Percentiles rank a stretch among this genome's conserved stretches.
Evolutionary conservation across 2,888 invertebrate genomes (phyloP).

Genomic region (Lycia hirtaria): DNA sequence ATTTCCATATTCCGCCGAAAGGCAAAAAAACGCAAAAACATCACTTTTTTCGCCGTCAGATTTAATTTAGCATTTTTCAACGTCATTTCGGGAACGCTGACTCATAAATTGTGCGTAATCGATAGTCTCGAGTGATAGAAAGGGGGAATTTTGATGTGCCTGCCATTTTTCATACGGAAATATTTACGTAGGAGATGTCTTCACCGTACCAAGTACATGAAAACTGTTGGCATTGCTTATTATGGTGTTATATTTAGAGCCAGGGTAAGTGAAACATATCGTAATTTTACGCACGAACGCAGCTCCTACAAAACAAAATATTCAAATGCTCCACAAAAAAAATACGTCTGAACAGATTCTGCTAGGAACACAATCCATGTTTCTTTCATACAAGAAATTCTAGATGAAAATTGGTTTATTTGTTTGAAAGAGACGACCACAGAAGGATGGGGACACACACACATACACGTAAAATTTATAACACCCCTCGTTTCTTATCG

Average conservation of each 20-base stretch:
- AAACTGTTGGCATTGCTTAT: background rate
- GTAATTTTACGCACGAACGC: no score
- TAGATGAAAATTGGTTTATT: no score
- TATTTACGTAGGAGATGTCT: slow-evolving; percentile 13
- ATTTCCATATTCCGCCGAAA: slow-evolving; percentile 40
- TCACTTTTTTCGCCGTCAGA: slow-evolving; percentile 18
- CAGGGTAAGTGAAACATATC: background rate
- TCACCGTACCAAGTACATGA: background rate
- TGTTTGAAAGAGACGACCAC: no score
- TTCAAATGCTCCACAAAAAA: no score
- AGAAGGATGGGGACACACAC: no score
- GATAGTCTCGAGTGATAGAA: slow-evolving; percentile 38
- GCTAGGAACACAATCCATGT: no score
- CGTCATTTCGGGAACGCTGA: slow-evolving; percentile 41
- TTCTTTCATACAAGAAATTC: no score
- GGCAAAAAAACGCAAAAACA: slow-evolving; percentile 12
- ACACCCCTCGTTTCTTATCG: no score
- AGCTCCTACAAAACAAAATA: no score
- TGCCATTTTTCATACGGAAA: slow-evolving; percentile 27
- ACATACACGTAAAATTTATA: no score
- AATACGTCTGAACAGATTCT: no score
- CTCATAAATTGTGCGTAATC: slow-evolving; percentile 50
- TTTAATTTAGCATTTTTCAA: slow-evolving; percentile 46
- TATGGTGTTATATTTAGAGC: no score
- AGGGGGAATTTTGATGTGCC: slow-evolving; percentile 18